phyloP scores from a whole-genome alignment of 2,888 invertebrate genomes.

The Lymantria dispar region DNA sequence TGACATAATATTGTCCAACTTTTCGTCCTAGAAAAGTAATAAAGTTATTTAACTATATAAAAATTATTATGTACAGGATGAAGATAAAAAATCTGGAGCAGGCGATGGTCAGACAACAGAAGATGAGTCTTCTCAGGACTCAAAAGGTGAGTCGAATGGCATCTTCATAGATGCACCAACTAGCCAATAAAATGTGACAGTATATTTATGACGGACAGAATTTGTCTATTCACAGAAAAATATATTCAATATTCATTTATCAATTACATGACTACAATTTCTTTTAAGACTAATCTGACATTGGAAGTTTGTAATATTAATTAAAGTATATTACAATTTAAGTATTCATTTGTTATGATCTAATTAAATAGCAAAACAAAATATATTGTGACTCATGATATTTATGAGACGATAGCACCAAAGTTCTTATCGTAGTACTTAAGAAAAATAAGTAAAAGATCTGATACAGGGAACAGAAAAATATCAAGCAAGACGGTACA shows the following conservation, averaged over 20 bases:
- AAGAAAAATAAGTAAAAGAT: too few relatives aligned
- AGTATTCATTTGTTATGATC: too few relatives aligned
- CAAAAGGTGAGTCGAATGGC: constrained; percentile 70
- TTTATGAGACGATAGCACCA: too few relatives aligned
- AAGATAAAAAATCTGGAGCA: constrained; percentile 75
- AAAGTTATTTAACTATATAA: not conserved
- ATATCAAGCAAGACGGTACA: too few relatives aligned
- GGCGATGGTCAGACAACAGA: constrained; percentile 77
- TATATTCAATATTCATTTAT: constrained; percentile 42
- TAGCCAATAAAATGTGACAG: constrained; percentile 38
- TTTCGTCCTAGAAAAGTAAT: not conserved
- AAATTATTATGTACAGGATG: constrained; percentile 56
- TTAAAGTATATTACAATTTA: too few relatives aligned
- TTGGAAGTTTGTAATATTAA: too few relatives aligned
- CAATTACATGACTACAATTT: constrained; percentile 75
- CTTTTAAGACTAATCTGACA: constrained; percentile 36
- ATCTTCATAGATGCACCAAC: constrained; percentile 66
- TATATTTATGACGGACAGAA: constrained; percentile 55
- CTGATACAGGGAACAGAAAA: too few relatives aligned
- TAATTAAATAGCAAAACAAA: too few relatives aligned
- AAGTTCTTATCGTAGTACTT: too few relatives aligned
- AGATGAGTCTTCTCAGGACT: constrained; percentile 80
- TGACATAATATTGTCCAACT: not conserved
- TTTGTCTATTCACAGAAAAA: constrained; percentile 11
- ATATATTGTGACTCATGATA: too few relatives aligned